A percentile compares a stretch with the other conserved stretches of the same genome.
phyloP scores from a whole-genome alignment of 2,888 invertebrate species.

The Perizoma affinitatum region DNA sequence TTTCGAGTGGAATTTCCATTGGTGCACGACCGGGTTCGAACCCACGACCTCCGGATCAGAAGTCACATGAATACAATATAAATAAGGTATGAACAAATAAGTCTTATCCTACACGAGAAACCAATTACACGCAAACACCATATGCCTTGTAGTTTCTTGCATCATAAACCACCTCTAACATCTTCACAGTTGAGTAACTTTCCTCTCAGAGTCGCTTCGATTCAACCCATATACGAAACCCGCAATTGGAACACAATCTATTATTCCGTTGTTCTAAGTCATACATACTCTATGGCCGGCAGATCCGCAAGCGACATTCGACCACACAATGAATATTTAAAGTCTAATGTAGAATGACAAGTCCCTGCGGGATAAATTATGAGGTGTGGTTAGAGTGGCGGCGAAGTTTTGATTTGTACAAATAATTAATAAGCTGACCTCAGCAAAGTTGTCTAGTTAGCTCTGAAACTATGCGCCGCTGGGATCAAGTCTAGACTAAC shows the following conservation, averaged over 20 bases:
- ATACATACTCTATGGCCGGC: conserved; percentile 19
- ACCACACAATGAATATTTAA: conserved; percentile 27
- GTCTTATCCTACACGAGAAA: no score
- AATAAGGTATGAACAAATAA: no score
- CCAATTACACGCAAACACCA: no score
- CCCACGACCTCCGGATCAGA: no score
- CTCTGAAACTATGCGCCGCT: not conserved
- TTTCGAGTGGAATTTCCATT: no score
- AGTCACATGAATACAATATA: no score
- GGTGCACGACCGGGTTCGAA: no score
- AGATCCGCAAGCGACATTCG: conserved; percentile 22
- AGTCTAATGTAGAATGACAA: conserved; percentile 21
- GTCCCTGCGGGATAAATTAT: conserved; percentile 12
- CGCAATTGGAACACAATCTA: conserved; percentile 26
- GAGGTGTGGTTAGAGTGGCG: conserved; percentile 17
- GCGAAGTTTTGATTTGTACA: conserved; percentile 11
- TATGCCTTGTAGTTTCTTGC: no score
- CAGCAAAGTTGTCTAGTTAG: not conserved
- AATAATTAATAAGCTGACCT: conserved; percentile 25
- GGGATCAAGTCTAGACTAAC: not conserved
- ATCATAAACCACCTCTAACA: no score
- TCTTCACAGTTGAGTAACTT: conserved; percentile 2
- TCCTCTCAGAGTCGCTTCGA: conserved; percentile 5
- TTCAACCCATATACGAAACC: conserved; percentile 14
- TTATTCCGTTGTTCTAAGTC: conserved; percentile 27